Conservation (phyloP, 2,888 invertebrate species). For the Ptycholaimellus sp. region DNA sequence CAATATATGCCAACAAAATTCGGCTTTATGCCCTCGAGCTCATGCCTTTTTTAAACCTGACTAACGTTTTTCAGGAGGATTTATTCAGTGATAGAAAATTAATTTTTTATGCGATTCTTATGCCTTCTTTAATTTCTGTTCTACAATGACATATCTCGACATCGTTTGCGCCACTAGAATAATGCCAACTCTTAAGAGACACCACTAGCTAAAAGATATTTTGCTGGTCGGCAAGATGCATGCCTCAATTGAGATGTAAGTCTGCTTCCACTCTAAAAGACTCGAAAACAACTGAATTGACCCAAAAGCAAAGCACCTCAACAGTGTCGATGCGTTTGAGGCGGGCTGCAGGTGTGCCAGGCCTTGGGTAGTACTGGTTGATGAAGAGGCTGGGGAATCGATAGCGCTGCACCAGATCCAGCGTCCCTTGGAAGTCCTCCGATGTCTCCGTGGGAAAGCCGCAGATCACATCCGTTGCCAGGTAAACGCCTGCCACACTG, state of each 20-base stretch:
- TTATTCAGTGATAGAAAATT: no score
- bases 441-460: constrained; percentile 91
- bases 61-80: not conserved
- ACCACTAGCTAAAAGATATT: no score
- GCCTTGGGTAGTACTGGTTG: constrained; percentile 86
- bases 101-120: no score
- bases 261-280: no score
- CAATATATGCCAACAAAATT: not conserved
- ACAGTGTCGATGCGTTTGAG: constrained; percentile 59
- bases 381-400: constrained; percentile 71
- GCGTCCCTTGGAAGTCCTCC: constrained; percentile 61
- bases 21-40: not conserved
- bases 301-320: no score
- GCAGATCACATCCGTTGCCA: constrained; percentile 92
- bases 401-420: constrained; percentile 55
- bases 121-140: no score
- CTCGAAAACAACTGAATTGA: no score
- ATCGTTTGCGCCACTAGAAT: no score
- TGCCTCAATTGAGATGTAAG: no score
- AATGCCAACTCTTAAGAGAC: no score
- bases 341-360: constrained; percentile 80
- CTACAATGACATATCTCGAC: no score
- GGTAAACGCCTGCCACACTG: constrained; percentile 65
- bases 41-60: constrained; percentile 4
- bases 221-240: no score